Percentiles rank a stretch among this genome's conserved stretches.
These are phyloP conservation scores for Hemibagrus guttatus DNA, from an alignment of 2,797 vertebrate species.

Conservation along the genomic window DNA sequence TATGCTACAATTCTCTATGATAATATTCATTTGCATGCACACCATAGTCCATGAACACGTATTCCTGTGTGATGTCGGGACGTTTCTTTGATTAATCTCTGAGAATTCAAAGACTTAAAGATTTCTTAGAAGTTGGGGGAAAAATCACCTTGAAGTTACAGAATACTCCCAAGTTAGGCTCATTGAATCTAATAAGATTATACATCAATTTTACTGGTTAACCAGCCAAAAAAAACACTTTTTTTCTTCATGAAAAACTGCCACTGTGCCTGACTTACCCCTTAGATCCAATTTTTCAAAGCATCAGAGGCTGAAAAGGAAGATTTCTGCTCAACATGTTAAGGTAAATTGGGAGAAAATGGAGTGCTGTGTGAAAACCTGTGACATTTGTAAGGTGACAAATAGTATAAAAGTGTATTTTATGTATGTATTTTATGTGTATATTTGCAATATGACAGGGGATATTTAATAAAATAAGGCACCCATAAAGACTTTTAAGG, in stretches of 20 bases:
- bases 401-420: background rate
- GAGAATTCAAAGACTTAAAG: slow-evolving; percentile 4
- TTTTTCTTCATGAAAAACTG: slow-evolving; percentile 31
- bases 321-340: background rate
- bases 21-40: slow-evolving; percentile 13
- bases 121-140: slow-evolving; percentile 26
- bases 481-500: background rate
- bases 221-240: slow-evolving; percentile 22
- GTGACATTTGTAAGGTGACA: background rate
- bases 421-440: background rate
- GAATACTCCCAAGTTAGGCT: slow-evolving; percentile 28
- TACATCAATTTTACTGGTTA: slow-evolving; percentile 33
- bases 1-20: background rate
- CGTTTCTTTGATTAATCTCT: slow-evolving; percentile 3
- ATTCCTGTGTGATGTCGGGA: background rate
- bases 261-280: slow-evolving; percentile 32
- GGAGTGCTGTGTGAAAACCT: background rate
- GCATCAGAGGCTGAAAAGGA: slow-evolving; percentile 15
- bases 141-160: slow-evolving; percentile 38
- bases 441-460: background rate
- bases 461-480: background rate
- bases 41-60: background rate
- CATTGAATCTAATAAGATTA: slow-evolving; percentile 51
- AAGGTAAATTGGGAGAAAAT: background rate
- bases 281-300: slow-evolving; percentile 32